Percentiles rank a stretch among this genome's conserved stretches.
Conservation (phyloP, 2,797 vertebrate genomes). For the Falco peregrinus region DNA sequence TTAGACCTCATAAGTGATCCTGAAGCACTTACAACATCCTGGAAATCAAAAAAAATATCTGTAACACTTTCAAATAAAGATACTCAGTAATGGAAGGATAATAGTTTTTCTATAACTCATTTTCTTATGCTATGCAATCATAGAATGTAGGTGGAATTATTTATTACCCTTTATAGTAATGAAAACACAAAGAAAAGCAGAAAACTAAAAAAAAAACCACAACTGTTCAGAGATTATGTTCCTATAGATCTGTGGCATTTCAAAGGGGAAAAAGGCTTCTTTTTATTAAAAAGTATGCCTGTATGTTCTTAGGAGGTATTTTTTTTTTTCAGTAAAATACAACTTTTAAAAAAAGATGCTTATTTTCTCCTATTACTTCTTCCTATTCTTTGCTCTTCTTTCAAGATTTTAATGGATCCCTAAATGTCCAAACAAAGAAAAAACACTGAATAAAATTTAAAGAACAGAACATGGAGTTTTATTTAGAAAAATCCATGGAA, state of each 20-base stretch:
- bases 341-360: background rate
- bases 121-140: background rate
- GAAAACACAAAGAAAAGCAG: background rate
- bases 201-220: background rate
- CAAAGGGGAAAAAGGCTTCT: background rate
- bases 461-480: background rate
- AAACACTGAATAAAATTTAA: background rate
- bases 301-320: background rate
- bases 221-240: background rate
- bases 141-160: background rate
- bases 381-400: background rate
- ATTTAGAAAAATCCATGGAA: background rate
- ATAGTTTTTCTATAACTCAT: background rate
- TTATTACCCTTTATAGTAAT: background rate
- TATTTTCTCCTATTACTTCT: background rate
- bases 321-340: background rate
- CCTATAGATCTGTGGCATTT: background rate
- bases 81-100: background rate
- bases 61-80: background rate
- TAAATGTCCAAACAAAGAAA: background rate
- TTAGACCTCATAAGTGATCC: background rate
- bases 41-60: background rate
- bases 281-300: background rate
- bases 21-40: background rate
- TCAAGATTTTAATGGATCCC: background rate